phyloP scores from a whole-genome alignment of 2,888 invertebrate species.

The Dione vanillae region DNA sequence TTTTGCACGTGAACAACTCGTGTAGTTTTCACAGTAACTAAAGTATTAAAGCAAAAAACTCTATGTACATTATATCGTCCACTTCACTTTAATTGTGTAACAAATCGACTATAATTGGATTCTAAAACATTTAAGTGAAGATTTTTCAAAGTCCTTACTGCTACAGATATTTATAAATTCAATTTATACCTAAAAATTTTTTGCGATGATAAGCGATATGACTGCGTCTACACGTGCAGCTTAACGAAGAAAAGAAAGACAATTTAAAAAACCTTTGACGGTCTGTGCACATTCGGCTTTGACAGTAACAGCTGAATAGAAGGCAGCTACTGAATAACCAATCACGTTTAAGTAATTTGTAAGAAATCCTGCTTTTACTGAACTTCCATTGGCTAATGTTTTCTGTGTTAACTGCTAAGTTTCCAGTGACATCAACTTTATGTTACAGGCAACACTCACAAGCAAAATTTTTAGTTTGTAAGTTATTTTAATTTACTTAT shows the following conservation, averaged over 20 bases:
- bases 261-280: conserved; percentile 45
- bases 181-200: conserved; percentile 54
- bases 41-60: conserved; percentile 30
- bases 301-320: conserved; percentile 40
- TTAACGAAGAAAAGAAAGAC: conserved; percentile 68
- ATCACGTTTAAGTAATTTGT: conserved; percentile 13
- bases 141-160: conserved; percentile 30
- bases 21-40: conserved; percentile 39
- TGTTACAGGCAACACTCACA: conserved; percentile 1
- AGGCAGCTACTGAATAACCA: conserved; percentile 2
- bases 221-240: conserved; percentile 81
- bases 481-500: too few relatives aligned
- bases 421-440: background rate
- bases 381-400: conserved; percentile 18
- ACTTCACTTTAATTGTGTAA: conserved; percentile 24
- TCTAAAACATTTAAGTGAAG: background rate
- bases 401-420: background rate
- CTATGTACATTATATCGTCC: conserved; percentile 14
- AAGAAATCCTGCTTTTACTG: background rate
- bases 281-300: conserved; percentile 34
- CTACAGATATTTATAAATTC: conserved; percentile 57
- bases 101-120: conserved; percentile 5
- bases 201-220: conserved; percentile 66
- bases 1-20: conserved; percentile 46
- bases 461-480: too few relatives aligned